A percentile compares a stretch with the other conserved stretches of the same genome.
Conservation (phyloP, 2,113 vertebrate species). For the Ramphastos sulfuratus region DNA sequence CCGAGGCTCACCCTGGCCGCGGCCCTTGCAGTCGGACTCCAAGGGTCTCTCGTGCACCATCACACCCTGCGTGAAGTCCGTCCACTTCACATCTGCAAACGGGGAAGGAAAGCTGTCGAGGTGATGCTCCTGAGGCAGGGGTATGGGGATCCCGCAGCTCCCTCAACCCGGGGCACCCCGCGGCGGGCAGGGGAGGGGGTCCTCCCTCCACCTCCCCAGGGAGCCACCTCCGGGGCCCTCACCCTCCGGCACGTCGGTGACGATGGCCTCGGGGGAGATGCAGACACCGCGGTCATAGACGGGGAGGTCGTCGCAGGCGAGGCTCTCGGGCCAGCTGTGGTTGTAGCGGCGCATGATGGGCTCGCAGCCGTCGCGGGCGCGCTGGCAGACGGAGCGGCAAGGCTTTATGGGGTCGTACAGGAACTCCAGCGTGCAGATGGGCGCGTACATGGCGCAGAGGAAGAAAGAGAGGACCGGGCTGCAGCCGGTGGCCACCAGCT, state of each 20-base stretch:
- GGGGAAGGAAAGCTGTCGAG: not conserved
- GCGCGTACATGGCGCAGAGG: constrained; percentile 84
- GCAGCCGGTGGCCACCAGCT: constrained; percentile 80
- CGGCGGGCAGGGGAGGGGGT: not conserved
- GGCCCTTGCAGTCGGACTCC: constrained; percentile 73
- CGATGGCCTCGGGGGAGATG: constrained; percentile 84
- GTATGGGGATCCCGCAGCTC: not conserved
- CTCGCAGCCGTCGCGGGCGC: constrained; percentile 80
- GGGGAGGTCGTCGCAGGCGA: constrained; percentile 81
- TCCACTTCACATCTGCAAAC: constrained; percentile 78
- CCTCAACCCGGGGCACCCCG: not conserved
- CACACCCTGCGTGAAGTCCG: constrained; percentile 78
- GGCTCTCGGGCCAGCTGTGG: constrained; percentile 82
- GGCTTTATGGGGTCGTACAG: constrained; percentile 83
- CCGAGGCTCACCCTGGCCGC: constrained; percentile 73
- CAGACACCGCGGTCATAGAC: constrained; percentile 84
- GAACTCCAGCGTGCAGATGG: constrained; percentile 83
- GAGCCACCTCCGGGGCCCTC: not conserved
- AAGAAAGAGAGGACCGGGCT: constrained; percentile 80
- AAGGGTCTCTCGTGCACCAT: constrained; percentile 71
- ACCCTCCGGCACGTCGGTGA: constrained; percentile 82
- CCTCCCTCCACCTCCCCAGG: not conserved
- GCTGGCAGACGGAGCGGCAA: constrained; percentile 80
- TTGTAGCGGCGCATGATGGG: constrained; percentile 83
- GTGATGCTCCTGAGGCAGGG: not conserved